These are phyloP conservation scores for Sorex araneus DNA, from an alignment of 2,113 vertebrate species.

Conservation along the genomic window DNA sequence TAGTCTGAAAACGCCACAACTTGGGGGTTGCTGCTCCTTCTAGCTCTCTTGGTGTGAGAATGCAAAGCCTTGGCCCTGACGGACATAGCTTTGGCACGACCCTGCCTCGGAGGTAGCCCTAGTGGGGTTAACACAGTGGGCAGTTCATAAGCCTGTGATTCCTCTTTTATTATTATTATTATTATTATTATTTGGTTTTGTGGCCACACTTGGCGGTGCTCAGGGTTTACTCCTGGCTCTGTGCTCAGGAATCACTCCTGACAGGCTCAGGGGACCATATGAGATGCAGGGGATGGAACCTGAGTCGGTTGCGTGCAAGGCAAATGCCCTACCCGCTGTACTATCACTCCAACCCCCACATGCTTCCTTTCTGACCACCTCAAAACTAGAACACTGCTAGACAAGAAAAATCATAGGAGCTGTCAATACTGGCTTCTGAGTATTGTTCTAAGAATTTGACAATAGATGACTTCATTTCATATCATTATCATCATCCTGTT, in stretches of 20 bases:
- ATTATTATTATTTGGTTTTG: too few relatives aligned
- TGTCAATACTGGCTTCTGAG: neutral
- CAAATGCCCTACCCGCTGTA: too few relatives aligned
- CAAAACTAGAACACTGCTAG: slow-evolving; percentile 31
- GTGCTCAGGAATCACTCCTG: too few relatives aligned
- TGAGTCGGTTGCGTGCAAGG: too few relatives aligned
- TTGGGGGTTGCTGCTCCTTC: neutral
- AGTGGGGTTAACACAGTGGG: slow-evolving; percentile 1
- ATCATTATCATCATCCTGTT: too few relatives aligned
- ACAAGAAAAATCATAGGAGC: neutral
- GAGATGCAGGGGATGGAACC: too few relatives aligned
- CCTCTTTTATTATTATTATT: too few relatives aligned
- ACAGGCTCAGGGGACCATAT: too few relatives aligned
- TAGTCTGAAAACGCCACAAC: slow-evolving; percentile 36
- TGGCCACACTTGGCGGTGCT: too few relatives aligned
- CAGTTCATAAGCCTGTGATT: slow-evolving; percentile 50
- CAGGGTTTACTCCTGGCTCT: too few relatives aligned
- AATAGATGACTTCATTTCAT: too few relatives aligned
- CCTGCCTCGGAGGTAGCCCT: slow-evolving; percentile 46
- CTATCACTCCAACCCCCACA: neutral
- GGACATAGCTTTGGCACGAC: slow-evolving; percentile 69
- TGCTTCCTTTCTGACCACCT: slow-evolving; percentile 70
- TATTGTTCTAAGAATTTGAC: too few relatives aligned
- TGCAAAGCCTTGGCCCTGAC: neutral
- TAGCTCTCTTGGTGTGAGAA: slow-evolving; percentile 32